Evolutionary conservation across 2,113 vertebrate genomes (phyloP).

Genomic region (Pangasianodon hypophthalmus): DNA sequence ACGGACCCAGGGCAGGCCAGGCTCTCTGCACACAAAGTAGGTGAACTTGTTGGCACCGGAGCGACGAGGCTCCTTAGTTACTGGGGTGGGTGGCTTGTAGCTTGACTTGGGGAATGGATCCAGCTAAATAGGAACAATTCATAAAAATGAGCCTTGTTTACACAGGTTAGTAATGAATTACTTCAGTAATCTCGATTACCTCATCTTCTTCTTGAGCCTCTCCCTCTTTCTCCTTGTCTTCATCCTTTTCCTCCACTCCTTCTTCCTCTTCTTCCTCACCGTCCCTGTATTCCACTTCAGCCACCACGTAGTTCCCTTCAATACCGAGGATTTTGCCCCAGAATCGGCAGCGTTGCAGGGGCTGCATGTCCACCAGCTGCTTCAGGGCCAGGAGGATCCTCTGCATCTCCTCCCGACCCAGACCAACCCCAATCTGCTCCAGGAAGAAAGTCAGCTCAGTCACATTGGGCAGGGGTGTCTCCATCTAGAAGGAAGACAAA

Average conservation of each 20-base stretch:
- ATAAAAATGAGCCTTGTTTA: neutral
- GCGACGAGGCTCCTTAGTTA: constrained; percentile 81
- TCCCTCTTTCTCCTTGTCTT: constrained; percentile 60
- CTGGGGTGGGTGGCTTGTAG: constrained; percentile 76
- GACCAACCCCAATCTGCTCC: constrained; percentile 87
- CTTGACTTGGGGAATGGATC: constrained; percentile 76
- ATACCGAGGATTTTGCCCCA: constrained; percentile 94
- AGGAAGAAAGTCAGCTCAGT: constrained; percentile 87
- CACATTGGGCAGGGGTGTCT: constrained; percentile 81
- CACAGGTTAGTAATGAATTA: neutral
- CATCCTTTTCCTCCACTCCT: constrained; percentile 63
- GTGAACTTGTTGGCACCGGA: constrained; percentile 85
- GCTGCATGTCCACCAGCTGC: constrained; percentile 78
- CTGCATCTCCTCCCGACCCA: constrained; percentile 85
- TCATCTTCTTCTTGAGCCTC: constrained; percentile 53
- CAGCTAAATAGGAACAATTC: constrained; percentile 46
- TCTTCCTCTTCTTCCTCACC: constrained; percentile 82
- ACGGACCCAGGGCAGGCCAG: constrained; percentile 85
- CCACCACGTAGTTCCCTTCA: constrained; percentile 85
- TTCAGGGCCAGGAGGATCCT: constrained; percentile 87
- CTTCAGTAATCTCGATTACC: neutral
- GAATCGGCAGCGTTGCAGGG: constrained; percentile 82
- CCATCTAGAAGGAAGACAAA: constrained; percentile 67
- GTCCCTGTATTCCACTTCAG: constrained; percentile 83
- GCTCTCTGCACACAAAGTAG: constrained; percentile 92